Percentiles rank a stretch among this genome's conserved stretches.
These are phyloP conservation scores for Lordiphosa clarofinis DNA, from an alignment of 1,140 invertebrate species.

Conservation along the genomic window DNA sequence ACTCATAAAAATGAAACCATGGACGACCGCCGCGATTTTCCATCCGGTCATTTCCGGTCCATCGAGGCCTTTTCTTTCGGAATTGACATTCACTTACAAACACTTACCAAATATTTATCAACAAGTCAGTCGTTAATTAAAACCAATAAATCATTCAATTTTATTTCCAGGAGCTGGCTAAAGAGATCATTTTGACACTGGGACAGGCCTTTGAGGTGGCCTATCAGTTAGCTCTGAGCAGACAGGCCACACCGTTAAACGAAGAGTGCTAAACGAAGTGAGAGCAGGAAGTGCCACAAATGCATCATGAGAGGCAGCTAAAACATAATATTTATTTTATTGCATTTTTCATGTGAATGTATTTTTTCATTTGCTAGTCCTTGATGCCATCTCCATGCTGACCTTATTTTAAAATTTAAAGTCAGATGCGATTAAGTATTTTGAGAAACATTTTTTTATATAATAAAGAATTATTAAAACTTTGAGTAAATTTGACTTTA, in stretches of 20 bases:
- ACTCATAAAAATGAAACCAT: no score
- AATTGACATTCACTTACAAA: no score
- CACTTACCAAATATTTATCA: no score
- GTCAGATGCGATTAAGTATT: constrained; percentile 47
- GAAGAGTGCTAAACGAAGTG: constrained; percentile 50
- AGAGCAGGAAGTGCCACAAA: constrained; percentile 41
- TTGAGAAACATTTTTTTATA: constrained; percentile 40
- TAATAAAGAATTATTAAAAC: constrained; percentile 18
- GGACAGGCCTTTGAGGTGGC: constrained; percentile 99
- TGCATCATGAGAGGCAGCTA: constrained; percentile 10
- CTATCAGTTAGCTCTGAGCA: constrained; percentile 84
- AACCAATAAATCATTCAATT: no score
- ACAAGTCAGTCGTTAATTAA: no score
- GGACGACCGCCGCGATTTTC: no score
- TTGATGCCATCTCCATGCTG: constrained; percentile 62
- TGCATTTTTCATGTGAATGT: constrained; percentile 57
- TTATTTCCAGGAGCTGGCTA: constrained; percentile 92
- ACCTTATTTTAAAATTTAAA: constrained; percentile 23
- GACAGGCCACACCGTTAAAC: constrained; percentile 35
- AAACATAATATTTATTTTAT: constrained; percentile 34
- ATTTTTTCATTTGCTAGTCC: constrained; percentile 60
- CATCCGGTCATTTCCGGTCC: no score
- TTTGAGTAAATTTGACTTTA: neutral
- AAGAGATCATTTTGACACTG: constrained; percentile 96
- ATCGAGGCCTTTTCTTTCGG: no score